Base-by-base conservation (phyloP, 1,140 invertebrate species). In the Dryas iulia region DNA sequence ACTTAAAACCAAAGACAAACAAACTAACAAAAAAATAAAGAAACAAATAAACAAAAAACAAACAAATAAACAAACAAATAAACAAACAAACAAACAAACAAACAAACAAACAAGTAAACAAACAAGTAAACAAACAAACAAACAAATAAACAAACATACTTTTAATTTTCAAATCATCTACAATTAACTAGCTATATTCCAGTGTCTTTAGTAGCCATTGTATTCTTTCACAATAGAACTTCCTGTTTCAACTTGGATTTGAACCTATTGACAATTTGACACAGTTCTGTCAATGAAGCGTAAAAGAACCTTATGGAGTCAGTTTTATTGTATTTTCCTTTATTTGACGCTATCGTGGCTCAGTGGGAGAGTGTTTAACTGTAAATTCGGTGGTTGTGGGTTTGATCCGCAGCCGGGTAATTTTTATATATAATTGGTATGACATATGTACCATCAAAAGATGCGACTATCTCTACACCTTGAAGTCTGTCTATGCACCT, bases 251-350 rank as follows among this genome's bases (percentile, higher is more conserved):
- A 28, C 39, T 66, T 57, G 64, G 52, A 66, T 35, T 26, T 11
- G 23, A 12, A 25, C 1, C 57, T 14, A 66, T 66, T 66, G 56
- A 59, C 23, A 28, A 66, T 66, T 59, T 28, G 64, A 30, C 57
- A 66, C 64, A 59, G 54, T 58, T 30, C 14, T 2, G 39, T 21
- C 39, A n/a, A 10, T 47, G 18, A 18, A 47, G 39, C 39, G 39
- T 47, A 18, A 47, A 47, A 47, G 12, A n/a, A 18, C 39, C 39
- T 6, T 10, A n/a, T 39, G 35, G 35, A 6, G 2, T 28, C 7
- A 39, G 6, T 39, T n/a, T 47, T 7, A 18, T 47, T 47, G 39
- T 47, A 47, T 18, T 47, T 21, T 10, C 3, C 14, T 21, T 47
- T 47, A n/a, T 21, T 47, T 47, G 39, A n/a, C 12, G 33, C 33